phyloP scores from a whole-genome alignment of 2,888 invertebrate genomes.

The Nowickia ferox region DNA sequence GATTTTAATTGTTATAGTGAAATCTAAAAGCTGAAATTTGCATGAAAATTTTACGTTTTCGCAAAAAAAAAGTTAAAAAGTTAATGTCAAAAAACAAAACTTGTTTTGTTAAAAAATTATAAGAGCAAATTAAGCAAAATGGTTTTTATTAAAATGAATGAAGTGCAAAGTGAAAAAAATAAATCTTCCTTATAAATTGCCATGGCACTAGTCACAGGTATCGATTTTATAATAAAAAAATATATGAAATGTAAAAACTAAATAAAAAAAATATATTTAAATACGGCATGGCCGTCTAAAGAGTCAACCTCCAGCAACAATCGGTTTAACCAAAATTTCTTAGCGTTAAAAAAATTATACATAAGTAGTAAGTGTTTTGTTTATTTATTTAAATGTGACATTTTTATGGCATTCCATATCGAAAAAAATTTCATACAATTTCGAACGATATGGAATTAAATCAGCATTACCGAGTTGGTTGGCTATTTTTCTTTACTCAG shows the following conservation, averaged over 20 bases:
- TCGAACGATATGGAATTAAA: too few relatives aligned
- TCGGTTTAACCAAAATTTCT: neutral
- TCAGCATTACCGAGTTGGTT: too few relatives aligned
- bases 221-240: conserved; percentile 27
- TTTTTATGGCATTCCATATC: too few relatives aligned
- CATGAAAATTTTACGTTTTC: conserved; percentile 16
- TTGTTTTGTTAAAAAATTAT: conserved; percentile 31
- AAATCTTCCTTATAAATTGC: conserved; percentile 21
- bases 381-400: too few relatives aligned
- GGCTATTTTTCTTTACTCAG: too few relatives aligned
- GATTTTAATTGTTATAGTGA: conserved; percentile 45
- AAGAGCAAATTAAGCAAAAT: conserved; percentile 31
- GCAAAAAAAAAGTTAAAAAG: neutral
- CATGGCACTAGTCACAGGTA: conserved; percentile 69
- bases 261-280: conserved; percentile 44
- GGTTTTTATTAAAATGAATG: conserved; percentile 12
- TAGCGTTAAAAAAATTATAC: neutral
- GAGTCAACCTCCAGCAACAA: conserved; percentile 37
- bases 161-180: conserved; percentile 47
- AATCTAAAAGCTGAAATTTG: conserved; percentile 15
- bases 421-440: too few relatives aligned
- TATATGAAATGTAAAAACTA: conserved; percentile 37
- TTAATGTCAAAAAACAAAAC: neutral
- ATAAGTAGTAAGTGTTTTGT: too few relatives aligned
- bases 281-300: conserved; percentile 21